These are phyloP conservation scores for Cacatua alba DNA, from an alignment of 2,113 vertebrate species.

Conservation along the genomic window DNA sequence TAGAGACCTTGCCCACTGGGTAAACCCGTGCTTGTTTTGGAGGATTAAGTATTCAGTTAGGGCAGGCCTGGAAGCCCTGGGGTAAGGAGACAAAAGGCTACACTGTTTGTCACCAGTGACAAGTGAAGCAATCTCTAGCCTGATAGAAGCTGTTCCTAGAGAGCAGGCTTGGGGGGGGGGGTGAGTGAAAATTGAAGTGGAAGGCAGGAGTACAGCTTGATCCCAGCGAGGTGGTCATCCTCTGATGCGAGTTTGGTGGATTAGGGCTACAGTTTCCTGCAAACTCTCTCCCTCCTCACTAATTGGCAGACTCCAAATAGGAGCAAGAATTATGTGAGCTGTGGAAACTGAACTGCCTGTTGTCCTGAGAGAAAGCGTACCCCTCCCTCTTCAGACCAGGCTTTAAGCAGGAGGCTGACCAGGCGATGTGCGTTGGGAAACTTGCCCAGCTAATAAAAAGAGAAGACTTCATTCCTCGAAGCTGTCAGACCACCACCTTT, in stretches of 20 bases:
- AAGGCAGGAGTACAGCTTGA: no score
- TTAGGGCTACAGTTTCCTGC: background rate
- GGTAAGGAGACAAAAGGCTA: background rate
- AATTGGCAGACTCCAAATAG: slow-evolving; percentile 35
- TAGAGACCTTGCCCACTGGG: background rate
- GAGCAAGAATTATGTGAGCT: slow-evolving; percentile 22
- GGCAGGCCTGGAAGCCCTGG: background rate
- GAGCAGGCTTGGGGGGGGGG: background rate
- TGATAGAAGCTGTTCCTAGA: background rate
- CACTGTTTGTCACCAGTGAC: background rate
- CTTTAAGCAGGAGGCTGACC: slow-evolving; percentile 44
- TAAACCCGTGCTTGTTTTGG: background rate
- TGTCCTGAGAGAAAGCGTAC: slow-evolving; percentile 38
- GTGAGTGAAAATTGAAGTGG: no score
- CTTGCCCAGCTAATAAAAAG: slow-evolving; percentile 17
- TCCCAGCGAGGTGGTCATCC: background rate
- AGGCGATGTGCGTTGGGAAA: slow-evolving; percentile 45
- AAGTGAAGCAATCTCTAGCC: background rate
- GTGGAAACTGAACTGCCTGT: slow-evolving; percentile 14
- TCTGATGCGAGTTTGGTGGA: background rate
- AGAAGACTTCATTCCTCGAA: slow-evolving; percentile 3
- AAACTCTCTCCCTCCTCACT: background rate
- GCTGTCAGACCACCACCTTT: slow-evolving; percentile 41
- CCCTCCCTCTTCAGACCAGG: slow-evolving; percentile 13
- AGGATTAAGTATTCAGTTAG: background rate